Evolutionary conservation across 2,797 vertebrate genomes (phyloP).

Genomic region (Megalops cyprinoides): DNA sequence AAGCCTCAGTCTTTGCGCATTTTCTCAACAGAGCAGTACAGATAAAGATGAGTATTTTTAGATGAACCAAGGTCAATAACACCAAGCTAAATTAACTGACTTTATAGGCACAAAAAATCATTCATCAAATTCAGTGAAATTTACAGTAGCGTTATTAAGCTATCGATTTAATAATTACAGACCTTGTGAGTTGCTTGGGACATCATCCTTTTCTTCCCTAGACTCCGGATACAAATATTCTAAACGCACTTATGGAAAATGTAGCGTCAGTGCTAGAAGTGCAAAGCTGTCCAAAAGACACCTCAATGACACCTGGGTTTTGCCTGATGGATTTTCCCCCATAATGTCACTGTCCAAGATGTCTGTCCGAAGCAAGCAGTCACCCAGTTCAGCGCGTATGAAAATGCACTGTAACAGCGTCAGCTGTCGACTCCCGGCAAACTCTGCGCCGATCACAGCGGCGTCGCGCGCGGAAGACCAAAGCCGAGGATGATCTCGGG

Average conservation of each 20-base stretch:
- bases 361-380: conserved; percentile 28
- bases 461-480: conserved; percentile 21
- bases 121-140: background rate
- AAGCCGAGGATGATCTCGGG: conserved; percentile 36
- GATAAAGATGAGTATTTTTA: background rate
- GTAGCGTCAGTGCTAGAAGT: background rate
- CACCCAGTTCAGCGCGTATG: background rate
- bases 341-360: conserved; percentile 15
- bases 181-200: too few species aligned
- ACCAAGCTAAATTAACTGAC: conserved; percentile 15
- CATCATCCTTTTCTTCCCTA: too few species aligned
- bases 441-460: conserved; percentile 13
- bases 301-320: conserved; percentile 7
- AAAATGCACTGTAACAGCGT: background rate
- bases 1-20: conserved; percentile 21
- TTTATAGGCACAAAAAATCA: conserved; percentile 15
- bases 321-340: conserved; percentile 24
- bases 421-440: conserved; percentile 20
- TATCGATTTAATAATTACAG: too few species aligned
- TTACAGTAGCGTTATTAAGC: too few species aligned
- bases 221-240: too few species aligned
- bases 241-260: background rate
- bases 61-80: conserved; percentile 3
- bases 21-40: too few species aligned
- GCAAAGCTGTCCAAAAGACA: background rate